These are phyloP conservation scores for Tetragonula carbonaria DNA, from an alignment of 2,888 invertebrate species.

Conservation along the genomic window DNA sequence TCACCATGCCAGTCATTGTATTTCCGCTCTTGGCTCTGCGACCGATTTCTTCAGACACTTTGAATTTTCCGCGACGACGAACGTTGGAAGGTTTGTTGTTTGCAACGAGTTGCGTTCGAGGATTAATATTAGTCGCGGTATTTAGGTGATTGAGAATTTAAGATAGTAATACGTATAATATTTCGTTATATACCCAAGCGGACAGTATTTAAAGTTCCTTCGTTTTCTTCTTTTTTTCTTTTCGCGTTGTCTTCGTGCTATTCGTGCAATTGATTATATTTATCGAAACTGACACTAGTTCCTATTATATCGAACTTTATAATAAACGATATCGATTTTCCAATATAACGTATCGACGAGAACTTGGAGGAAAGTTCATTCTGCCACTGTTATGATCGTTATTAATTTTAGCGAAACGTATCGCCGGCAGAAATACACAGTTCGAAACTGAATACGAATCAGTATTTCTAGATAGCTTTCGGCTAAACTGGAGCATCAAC, in stretches of 20 bases:
- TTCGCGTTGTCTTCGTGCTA: not conserved
- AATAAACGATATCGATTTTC: not conserved
- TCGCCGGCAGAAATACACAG: not conserved
- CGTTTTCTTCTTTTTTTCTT: not conserved
- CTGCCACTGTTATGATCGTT: not conserved
- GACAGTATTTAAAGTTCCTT: not conserved
- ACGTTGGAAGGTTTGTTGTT: not conserved
- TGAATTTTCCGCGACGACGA: not conserved
- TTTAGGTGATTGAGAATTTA: not conserved
- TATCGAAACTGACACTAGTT: not conserved
- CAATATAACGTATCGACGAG: not conserved
- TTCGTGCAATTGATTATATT: not conserved
- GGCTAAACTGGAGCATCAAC: not conserved
- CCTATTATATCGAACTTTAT: too few species aligned
- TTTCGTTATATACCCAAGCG: not conserved
- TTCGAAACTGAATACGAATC: not conserved
- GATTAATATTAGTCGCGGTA: not conserved
- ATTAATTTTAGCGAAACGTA: not conserved
- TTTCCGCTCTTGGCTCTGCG: not conserved
- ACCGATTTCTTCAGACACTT: not conserved
- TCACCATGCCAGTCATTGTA: constrained; percentile 62
- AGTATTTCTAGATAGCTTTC: not conserved
- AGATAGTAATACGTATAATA: not conserved
- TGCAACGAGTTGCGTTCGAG: not conserved
- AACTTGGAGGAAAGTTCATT: not conserved